Evolutionary conservation across 2,888 invertebrate genomes (phyloP), one percentile per base, ranked within the genome.

Genomic region (Rotaria socialis): DNA sequence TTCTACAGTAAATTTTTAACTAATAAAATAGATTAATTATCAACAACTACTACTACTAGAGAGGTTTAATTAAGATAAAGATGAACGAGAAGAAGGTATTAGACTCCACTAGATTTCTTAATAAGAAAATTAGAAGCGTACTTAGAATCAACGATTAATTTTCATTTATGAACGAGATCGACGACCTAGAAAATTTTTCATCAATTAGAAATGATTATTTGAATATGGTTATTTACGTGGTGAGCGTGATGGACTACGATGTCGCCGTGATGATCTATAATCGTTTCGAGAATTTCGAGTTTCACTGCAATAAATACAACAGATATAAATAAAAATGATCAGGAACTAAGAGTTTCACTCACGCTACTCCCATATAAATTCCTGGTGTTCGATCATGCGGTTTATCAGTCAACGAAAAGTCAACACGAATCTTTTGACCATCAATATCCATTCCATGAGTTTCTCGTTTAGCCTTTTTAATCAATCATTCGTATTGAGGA

Each of bases 361-460:
- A 84, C 41, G 96, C 95, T 91, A 95, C 95, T 85, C 97, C 97
- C 94, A 96, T 96, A 90, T 97, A 97, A 89, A 97, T 95, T 87
- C 97, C 97, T 14, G 97, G 97, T 10, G 97, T 98, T 22, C 97
- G 97, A 47, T 41, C 56, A 91, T 97, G 97, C 19, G 97, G 96
- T 87, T 97, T 93, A 92, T 96, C 94, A 75, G 97, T 97, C 89
- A 97, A 96, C 11, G 97, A 97, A 92, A 94, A 97, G 92, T 97
- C 97, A 16, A 97, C 97, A 88, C 97, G 93, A 89, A 97, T 96
- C 89, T 95, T 94, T 87, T 96, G 94, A 0, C 95, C 95, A 92
- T 97, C 96, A 85, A 98, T 95, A 92, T 96, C 96, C 94, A 96
- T 95, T 86, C 97, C 97, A 86, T 94, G 94, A 90, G 96, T 96